Conservation (phyloP, 1,140 invertebrate genomes). For the Thaumatotibia leucotreta region DNA sequence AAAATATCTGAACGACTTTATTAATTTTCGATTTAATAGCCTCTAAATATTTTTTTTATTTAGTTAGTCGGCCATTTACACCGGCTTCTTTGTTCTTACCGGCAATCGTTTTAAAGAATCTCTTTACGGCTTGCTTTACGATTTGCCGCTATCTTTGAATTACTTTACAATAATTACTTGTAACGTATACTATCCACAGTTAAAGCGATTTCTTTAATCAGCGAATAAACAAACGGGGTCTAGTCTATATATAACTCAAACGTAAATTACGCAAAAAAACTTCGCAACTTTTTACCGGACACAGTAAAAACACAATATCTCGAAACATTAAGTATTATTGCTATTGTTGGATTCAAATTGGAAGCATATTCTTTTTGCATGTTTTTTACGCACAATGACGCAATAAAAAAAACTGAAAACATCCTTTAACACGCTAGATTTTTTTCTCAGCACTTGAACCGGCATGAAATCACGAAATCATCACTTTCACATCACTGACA, state of each 20-base stretch:
- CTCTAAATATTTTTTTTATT: no score
- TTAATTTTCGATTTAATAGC: no score
- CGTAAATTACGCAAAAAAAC: not conserved
- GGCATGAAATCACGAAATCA: no score
- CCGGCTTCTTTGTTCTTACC: no score
- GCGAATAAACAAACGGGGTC: not conserved
- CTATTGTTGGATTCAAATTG: no score
- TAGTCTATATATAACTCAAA: not conserved
- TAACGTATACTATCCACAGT: not conserved
- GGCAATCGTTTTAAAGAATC: no score
- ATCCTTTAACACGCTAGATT: no score
- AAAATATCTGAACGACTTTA: no score
- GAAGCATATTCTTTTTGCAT: not conserved
- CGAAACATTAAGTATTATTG: no score
- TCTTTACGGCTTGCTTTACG: not conserved
- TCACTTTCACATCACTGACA: constrained; percentile 15
- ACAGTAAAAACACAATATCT: not conserved
- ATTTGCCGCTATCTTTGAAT: not conserved
- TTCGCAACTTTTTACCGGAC: not conserved
- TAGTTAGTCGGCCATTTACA: no score
- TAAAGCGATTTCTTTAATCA: not conserved
- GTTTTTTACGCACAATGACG: not conserved
- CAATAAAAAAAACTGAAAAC: not conserved
- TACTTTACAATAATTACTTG: not conserved
- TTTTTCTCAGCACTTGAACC: no score